Evolutionary conservation across 2,797 vertebrate species (phyloP), one percentile per base, ranked within the genome.

Genomic region (Pseudochirops corinnae): DNA sequence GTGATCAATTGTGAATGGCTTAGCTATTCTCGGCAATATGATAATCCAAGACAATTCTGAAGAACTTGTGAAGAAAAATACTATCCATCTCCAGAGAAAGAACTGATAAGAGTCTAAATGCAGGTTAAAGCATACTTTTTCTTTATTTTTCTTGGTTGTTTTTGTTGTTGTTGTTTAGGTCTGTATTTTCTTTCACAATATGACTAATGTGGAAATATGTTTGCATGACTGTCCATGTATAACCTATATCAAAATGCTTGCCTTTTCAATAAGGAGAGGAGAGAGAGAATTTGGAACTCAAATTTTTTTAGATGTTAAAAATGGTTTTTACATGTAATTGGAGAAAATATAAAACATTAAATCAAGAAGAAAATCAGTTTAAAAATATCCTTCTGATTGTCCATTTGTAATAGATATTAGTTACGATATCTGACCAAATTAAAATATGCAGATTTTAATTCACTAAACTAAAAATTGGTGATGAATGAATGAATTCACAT

Each of bases 381-480:
- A 97, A 96, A 91, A 93, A 29, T 33, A 82, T 93, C 56, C 3
- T 87, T 87, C 39, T 87, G 21, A 50, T 87, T 87, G 7, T 28
- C 74, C 39, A 87, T 3, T 39, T 26, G 3, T 50, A 46, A 46
- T 10, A 46, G 24, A 50, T 87, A 46, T 46, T 26, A 50, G 39
- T 50, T 46, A 26, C 28, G 74, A 26, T 50, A 10, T 87, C 74
- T 24, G 29, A 62, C 2, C 33, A 7, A 46, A 82, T 82, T 39
- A 82, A 82, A 82, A 39, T 82, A 2, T 24, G 9, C 56, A 26
- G 31, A 55, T 26, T 74, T 94, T 50, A 82, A n/a, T 92, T 91
- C 93, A 46, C 67, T 56, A 56, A 7, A n/a, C 55, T 95, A 39
- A 62, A 56, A 97, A 95, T 14, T 94, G 95, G 82, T 82, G 96